Evolutionary conservation across 2,797 vertebrate genomes (phyloP).

Genomic region (Pantherophis vulpinus): DNA sequence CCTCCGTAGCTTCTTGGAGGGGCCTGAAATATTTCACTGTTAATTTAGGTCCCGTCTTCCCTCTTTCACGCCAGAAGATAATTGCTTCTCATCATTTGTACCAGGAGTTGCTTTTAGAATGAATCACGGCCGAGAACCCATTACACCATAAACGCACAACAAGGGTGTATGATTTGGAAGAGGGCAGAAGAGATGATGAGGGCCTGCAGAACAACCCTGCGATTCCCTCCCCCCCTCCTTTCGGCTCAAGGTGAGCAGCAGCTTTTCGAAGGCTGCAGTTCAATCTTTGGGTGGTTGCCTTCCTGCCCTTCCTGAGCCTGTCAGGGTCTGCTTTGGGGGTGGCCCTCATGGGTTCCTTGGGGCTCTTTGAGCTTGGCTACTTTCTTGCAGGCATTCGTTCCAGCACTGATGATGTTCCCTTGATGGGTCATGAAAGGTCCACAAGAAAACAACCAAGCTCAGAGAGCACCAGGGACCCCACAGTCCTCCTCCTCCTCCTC

Average conservation of each 20-base stretch:
- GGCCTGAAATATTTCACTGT: conserved; percentile 52
- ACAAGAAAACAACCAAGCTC: neutral
- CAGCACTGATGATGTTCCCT: neutral
- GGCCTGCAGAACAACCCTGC: neutral
- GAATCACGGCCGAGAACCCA: conserved; percentile 48
- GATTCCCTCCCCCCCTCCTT: no score
- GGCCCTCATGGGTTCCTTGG: neutral
- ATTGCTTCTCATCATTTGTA: conserved; percentile 63
- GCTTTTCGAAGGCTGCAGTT: neutral
- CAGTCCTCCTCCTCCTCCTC: neutral
- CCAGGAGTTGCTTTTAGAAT: conserved; percentile 53
- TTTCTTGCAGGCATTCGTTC: neutral
- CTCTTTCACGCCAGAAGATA: conserved; percentile 59
- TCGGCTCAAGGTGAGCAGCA: neutral
- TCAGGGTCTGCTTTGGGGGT: neutral
- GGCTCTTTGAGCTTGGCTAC: neutral
- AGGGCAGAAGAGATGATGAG: conserved; percentile 45
- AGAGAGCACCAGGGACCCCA: neutral
- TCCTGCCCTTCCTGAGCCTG: neutral
- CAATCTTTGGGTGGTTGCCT: neutral
- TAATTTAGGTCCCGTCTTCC: conserved; percentile 61
- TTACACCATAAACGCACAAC: conserved; percentile 53
- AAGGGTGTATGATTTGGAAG: conserved; percentile 47
- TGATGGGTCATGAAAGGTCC: neutral
- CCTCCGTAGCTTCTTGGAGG: conserved; percentile 36